A percentile compares a stretch with the other conserved stretches of the same genome.
These are phyloP conservation scores for Anolis apletophallus DNA, from an alignment of 2,797 vertebrate species.

Conservation along the genomic window DNA sequence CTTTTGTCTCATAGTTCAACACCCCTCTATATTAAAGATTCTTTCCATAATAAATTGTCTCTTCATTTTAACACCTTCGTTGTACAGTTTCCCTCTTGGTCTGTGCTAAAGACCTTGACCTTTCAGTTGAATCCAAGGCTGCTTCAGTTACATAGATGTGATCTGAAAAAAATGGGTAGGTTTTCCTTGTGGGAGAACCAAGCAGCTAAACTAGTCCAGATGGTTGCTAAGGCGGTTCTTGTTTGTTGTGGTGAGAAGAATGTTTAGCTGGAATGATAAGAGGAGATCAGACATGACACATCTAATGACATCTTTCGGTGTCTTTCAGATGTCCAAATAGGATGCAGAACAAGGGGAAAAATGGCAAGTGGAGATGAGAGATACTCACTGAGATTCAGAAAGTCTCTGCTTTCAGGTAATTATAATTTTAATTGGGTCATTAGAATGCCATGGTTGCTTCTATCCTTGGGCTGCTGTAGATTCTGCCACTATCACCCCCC, in stretches of 20 bases:
- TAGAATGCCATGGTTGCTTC: too few species aligned
- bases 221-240: slow-evolving; percentile 29
- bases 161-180: background rate
- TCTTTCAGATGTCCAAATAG: background rate
- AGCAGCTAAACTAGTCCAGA: background rate
- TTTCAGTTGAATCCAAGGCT: background rate
- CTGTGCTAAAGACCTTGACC: slow-evolving; percentile 13
- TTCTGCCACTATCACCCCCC: background rate
- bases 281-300: slow-evolving; percentile 3
- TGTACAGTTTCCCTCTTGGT: background rate
- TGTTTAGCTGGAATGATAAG: background rate
- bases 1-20: background rate
- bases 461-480: background rate
- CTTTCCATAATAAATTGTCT: background rate
- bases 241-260: slow-evolving; percentile 34
- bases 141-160: slow-evolving; percentile 1
- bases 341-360: background rate
- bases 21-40: background rate
- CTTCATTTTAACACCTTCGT: background rate
- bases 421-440: background rate
- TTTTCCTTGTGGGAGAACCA: slow-evolving; percentile 11
- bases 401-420: background rate
- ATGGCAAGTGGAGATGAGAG: background rate
- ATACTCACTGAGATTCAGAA: background rate
- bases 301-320: background rate